A percentile compares a stretch with the other conserved stretches of the same genome.
These are phyloP conservation scores for Papilio aristodemus DNA, from an alignment of 1,140 invertebrate species.

Conservation along the genomic window DNA sequence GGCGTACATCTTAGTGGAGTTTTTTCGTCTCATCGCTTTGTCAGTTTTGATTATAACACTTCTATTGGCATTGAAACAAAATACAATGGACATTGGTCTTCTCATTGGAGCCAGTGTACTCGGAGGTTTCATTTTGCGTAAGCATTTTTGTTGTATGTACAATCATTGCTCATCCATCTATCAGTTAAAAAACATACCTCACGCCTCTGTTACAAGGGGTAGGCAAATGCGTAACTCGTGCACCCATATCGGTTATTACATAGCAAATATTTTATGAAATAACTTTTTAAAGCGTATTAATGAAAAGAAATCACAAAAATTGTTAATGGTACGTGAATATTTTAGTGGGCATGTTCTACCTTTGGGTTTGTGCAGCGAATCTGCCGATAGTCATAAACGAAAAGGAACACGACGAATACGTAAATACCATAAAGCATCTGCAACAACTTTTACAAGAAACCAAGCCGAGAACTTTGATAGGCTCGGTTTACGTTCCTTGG, in stretches of 20 bases:
- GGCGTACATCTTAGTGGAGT: conserved; percentile 58
- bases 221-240: no score
- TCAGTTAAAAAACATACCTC: no score
- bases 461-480: conserved; percentile 35
- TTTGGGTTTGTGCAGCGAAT: conserved; percentile 70
- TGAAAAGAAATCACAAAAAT: no score
- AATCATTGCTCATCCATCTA: neutral
- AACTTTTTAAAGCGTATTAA: no score
- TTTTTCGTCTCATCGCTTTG: conserved; percentile 56
- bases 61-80: conserved; percentile 64
- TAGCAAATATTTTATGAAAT: conserved; percentile 22
- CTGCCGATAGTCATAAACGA: conserved; percentile 70
- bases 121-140: conserved; percentile 63
- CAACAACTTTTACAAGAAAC: conserved; percentile 50
- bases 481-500: conserved; percentile 27
- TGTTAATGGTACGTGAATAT: no score
- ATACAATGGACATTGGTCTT: conserved; percentile 71
- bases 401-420: conserved; percentile 63
- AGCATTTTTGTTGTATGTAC: conserved; percentile 38
- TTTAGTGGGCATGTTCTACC: conserved; percentile 72
- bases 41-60: conserved; percentile 48
- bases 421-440: conserved; percentile 57
- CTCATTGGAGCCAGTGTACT: conserved; percentile 68
- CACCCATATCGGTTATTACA: no score
- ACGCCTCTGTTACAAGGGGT: no score